A percentile compares a stretch with the other conserved stretches of the same genome.
Evolutionary conservation across 2,797 vertebrate species (phyloP).

Genomic region (Rhinophrynus dorsalis): DNA sequence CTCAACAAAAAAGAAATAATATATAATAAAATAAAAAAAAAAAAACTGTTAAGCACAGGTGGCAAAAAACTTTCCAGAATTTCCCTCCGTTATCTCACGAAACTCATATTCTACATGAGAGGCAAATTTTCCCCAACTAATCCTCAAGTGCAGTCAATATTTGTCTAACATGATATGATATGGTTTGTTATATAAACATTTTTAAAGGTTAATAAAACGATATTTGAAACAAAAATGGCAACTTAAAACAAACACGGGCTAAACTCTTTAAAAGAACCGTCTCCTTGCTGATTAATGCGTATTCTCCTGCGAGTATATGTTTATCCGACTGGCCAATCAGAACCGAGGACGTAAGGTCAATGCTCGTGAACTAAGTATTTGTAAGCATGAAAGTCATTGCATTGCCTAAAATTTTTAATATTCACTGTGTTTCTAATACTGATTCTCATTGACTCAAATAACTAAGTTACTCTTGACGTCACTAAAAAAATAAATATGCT

Average conservation of each 20-base stretch:
- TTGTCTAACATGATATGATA: slow-evolving; percentile 23
- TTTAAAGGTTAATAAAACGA: slow-evolving; percentile 58
- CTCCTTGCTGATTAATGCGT: slow-evolving; percentile 28
- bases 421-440: too few relatives aligned
- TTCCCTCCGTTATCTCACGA: neutral
- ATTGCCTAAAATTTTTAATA: neutral
- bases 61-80: neutral
- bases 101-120: neutral
- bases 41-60: neutral
- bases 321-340: slow-evolving; percentile 47
- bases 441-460: too few relatives aligned
- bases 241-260: slow-evolving; percentile 54
- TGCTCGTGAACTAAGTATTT: neutral
- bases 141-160: slow-evolving; percentile 12
- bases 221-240: slow-evolving; percentile 53
- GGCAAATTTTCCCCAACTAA: slow-evolving; percentile 7
- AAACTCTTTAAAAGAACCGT: slow-evolving; percentile 39
- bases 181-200: slow-evolving; percentile 31
- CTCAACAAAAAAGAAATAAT: neutral
- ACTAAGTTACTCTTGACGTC: too few relatives aligned
- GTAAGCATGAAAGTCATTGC: neutral
- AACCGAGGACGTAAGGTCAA: slow-evolving; percentile 8
- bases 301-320: slow-evolving; percentile 53
- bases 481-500: neutral
- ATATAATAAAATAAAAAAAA: neutral